Evolutionary conservation across 2,113 vertebrate genomes (phyloP).

Genomic region (Ahaetulla prasina): DNA sequence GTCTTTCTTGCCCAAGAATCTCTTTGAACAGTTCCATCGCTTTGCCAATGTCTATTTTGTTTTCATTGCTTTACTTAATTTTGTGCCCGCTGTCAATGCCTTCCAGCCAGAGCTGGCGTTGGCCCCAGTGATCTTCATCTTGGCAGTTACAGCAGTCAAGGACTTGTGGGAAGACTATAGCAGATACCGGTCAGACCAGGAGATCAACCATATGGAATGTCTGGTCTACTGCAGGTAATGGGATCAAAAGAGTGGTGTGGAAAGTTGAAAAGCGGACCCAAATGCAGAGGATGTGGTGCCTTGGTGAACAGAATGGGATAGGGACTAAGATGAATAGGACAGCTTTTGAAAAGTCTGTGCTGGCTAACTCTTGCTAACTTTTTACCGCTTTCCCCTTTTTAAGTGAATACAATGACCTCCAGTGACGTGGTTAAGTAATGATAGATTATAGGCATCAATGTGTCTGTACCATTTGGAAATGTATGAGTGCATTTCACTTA

Average conservation of each 20-base stretch:
- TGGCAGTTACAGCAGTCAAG: conserved; percentile 93
- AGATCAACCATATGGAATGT: conserved; percentile 96
- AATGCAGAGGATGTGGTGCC: not conserved
- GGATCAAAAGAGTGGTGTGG: conserved; percentile 35
- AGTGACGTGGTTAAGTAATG: not conserved
- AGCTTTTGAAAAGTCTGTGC: not conserved
- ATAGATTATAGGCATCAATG: not conserved
- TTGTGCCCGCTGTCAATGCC: conserved; percentile 87
- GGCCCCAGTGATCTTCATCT: conserved; percentile 91
- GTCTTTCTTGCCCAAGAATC: conserved; percentile 95
- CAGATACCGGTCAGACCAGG: conserved; percentile 87
- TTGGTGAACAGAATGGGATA: not conserved
- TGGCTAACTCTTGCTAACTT: not conserved
- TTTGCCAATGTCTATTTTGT: conserved; percentile 98
- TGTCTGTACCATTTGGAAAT: not conserved
- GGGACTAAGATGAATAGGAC: not conserved
- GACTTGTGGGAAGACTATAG: conserved; percentile 98
- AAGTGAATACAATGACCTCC: not conserved
- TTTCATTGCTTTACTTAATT: conserved; percentile 92
- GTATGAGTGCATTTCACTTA: not conserved
- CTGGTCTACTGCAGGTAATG: conserved; percentile 89
- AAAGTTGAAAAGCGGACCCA: not conserved
- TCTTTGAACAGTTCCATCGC: conserved; percentile 95
- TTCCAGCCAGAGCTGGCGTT: conserved; percentile 92
- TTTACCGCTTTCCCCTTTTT: not conserved